Base-by-base conservation (phyloP, 1,140 invertebrate species). In the Agrilus planipennis region DNA sequence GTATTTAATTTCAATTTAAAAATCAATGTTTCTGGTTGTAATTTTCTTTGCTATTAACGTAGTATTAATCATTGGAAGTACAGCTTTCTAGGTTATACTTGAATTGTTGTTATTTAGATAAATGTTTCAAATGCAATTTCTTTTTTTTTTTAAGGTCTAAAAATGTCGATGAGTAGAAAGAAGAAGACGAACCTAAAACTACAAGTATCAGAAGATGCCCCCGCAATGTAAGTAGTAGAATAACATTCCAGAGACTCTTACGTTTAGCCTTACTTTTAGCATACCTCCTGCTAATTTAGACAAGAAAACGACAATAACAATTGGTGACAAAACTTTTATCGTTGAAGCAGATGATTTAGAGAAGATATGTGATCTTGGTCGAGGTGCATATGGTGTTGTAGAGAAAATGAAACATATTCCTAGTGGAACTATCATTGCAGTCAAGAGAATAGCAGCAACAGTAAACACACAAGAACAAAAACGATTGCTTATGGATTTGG, bases 301-400 rank as follows among this genome's bases (percentile, higher is more conserved):
- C 53, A 87, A 81, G 52, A 71, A 78, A 44, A 87, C 86, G 27
- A 88, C 82, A 32, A 89, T 90, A 41, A 88, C 84, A 43, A 84
- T 90, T 51, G 84, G 72, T 30, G 84, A 88, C 30, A 76, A 81
- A 54, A 86, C 82, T 21, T 89, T 90, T 63, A 81, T 81, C 49
- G 88, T 96, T 11, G 85, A 89, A 63, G 87, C 89, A n/a, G 85
- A 89, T 71, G 86, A 89, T 62, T 68, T 89, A 49, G 82, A 83
- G 53, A 84, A 79, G 60, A 79, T 87, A 39, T 82, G 84, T 57
- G 85, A 93, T 62, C 73, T 98, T 44, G 94, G 93, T 3, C 76
- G 88, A 47, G 94, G 93, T 9, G 91, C 91, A 10, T 97, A 95
- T 72, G 92, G 93, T 3, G 81, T 92, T 60, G 93, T 98, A 4